Base-by-base conservation (phyloP, 1,140 invertebrate species). In the Lysiphlebus fabarum region DNA sequence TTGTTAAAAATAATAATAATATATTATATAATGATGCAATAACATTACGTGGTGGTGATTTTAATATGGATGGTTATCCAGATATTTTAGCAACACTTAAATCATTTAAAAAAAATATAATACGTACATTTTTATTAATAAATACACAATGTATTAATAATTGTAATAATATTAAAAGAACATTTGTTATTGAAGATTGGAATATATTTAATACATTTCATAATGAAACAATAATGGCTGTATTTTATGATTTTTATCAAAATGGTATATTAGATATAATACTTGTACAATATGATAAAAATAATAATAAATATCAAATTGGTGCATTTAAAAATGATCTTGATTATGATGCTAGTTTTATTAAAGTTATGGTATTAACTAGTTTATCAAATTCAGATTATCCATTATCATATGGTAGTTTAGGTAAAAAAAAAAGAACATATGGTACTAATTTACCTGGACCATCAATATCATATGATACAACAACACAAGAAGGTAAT, bases 11-110 rank as follows among this genome's bases (percentile, higher is more conserved):
- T 36, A 71, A 79, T 26, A 72, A 79, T 51, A 76, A 71, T 53
- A 61, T 67, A 49, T 43, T 65, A 64, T 82, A 91, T 66, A 79
- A 83, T 0, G 84, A 92, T 61, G 86, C 88, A 0, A 90, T 95
- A 14, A 91, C 90, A 4, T 80, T 96, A 43, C 82, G 93, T 49
- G 87, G 88, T 65, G 95, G 93, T 1, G 95, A 99, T 77, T 95
- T 92, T 65, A 95, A 98, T 72, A 88, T 96, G 85, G 95, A 99
- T 80, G 95, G 95, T 0, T 98, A 91, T 81, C 93, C 94, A 7
- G 96, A 99, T 81, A 81, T 98, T 43, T 71, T 98, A 8, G 87
- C 90, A 41, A 92, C 91, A 0, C 69, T 96, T 1, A 66, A 74
- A 43, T 79, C 80, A 11, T 77, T 80, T n/a, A 76, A 76, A 17